Evolutionary conservation across 64 coral and sea anemone species (phyloP), one percentile per base, ranked within the genome.

Genomic region (Anthopleura sola): DNA sequence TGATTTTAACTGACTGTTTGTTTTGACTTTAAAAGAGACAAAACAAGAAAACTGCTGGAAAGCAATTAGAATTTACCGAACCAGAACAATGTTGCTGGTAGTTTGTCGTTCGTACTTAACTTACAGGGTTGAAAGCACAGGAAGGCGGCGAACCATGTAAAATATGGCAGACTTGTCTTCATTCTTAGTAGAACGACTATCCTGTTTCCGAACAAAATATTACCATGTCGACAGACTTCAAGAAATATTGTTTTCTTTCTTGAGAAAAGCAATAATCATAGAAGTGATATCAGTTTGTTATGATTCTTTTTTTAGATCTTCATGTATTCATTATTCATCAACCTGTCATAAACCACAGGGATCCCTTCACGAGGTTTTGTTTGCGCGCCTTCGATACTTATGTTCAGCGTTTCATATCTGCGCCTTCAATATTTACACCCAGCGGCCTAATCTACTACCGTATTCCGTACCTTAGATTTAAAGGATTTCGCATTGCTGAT

Each of bases 321-420:
- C 50, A 56, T 89, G 47, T 54, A 24, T 83, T 49, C 57, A 24
- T 89, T 62, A 34, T 78, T 80, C 24, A 89, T 79, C 49, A 54
- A 46, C n/a, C 66, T 16, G 66, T 71, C 9, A 71, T 34, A 29
- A 62, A 29, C 12, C 0, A 71, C 66, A 32, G 66, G n/a, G 66
- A 33, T 15, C 26, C 66, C n/a, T 11, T 14, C 2, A 33, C 66
- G 34, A 19, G 29, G n/a, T 33, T 10, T 71, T 32, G 66, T 71
- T 71, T 71, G 66, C 31, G 28, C 66, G 66, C 11, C 66, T 71
- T 9, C 66, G 66, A 71, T 69, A 62, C 15, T 33, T 69, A 69
- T 69, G 64, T 31, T 15, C 64, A 32, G 64, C 64, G 66, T 51
- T 1, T 13, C 49, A 51, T 51, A 51, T 51, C 49, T 51, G 49